These are phyloP conservation scores for Parotocinclus haroldoi DNA, from an alignment of 2,797 vertebrate genomes.

Conservation along the genomic window DNA sequence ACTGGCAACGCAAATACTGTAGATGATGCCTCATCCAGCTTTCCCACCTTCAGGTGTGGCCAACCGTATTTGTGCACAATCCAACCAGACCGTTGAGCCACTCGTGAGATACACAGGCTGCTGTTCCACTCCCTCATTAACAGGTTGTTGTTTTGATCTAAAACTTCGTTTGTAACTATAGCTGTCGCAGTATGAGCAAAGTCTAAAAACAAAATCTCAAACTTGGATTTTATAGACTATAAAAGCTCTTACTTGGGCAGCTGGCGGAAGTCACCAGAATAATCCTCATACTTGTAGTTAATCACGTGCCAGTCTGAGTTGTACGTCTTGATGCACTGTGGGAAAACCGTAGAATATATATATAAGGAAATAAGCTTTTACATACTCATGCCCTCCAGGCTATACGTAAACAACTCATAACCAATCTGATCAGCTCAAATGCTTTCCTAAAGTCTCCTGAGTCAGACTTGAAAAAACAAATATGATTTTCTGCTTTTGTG, in stretches of 20 bases:
- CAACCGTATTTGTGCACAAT: too few species aligned
- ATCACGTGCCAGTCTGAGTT: constrained; percentile 96
- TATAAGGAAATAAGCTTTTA: not conserved
- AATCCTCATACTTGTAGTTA: constrained; percentile 94
- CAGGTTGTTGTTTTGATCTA: too few species aligned
- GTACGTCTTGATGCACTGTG: constrained; percentile 96
- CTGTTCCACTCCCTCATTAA: too few species aligned
- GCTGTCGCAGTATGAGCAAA: too few species aligned
- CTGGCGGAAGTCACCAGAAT: constrained; percentile 94
- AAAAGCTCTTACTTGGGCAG: constrained; percentile 83
- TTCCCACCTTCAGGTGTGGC: too few species aligned
- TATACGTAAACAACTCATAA: not conserved
- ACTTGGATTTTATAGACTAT: too few species aligned
- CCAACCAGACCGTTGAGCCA: too few species aligned
- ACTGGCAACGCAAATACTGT: too few species aligned
- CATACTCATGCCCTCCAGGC: constrained; percentile 19
- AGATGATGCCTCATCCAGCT: too few species aligned
- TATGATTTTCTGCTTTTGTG: constrained; percentile 3
- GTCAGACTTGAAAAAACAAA: constrained; percentile 11
- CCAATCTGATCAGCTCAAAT: constrained; percentile 9
- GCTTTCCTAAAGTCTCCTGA: constrained; percentile 11
- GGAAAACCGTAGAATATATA: constrained; percentile 24
- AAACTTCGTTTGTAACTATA: too few species aligned
- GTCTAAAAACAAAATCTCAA: too few species aligned
- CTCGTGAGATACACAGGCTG: too few species aligned